Evolutionary conservation across 2,888 invertebrate genomes (phyloP), one percentile per base, ranked within the genome.

Genomic region (Odontocerum albicorne): DNA sequence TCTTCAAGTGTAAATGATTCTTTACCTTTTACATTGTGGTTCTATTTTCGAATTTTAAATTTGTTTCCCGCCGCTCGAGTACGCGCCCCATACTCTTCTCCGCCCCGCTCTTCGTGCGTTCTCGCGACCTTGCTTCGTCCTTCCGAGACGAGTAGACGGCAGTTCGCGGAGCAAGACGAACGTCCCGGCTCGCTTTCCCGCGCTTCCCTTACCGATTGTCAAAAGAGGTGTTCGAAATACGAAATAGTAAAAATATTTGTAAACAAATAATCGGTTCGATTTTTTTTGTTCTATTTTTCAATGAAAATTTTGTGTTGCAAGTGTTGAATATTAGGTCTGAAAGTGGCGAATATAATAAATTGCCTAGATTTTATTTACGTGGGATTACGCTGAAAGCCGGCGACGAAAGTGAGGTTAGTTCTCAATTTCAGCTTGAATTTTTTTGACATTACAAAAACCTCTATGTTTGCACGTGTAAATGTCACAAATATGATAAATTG

Each of bases 61-160:
- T 13, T 1, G 44, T 15, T 13, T 40, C 42, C 40, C 15, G 31
- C 21, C 31, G 40, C 15, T 12, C 36, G 12, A 38, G 19, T 39
- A 27, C 38, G 12, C 27, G 46, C 32, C 27, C 38, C 38, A 17
- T 17, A 38, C 12, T 27, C 42, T 39, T 19, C 13, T 21, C 31
- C 20, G 31, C 12, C 12, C 13, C 44, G 15, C 15, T n/a, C 17
- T 17, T 35, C 44, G 38, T 42, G 43, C 19, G 38, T 44, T 31
- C 44, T 15, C 36, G 42, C 70, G 70, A 69, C 72, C 72, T 72
- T 72, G 70, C 59, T 65, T 65, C 66, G 70, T 66, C 70, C 70
- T 71, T 70, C 68, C 62, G 64, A 63, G 49, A 62, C 35, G 40
- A 55, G 55, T 50, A 27, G 43, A 27, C 19, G 21, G 21, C 35